phyloP scores from a whole-genome alignment of 2,113 vertebrate genomes.

The Onychostruthus taczanowskii region DNA sequence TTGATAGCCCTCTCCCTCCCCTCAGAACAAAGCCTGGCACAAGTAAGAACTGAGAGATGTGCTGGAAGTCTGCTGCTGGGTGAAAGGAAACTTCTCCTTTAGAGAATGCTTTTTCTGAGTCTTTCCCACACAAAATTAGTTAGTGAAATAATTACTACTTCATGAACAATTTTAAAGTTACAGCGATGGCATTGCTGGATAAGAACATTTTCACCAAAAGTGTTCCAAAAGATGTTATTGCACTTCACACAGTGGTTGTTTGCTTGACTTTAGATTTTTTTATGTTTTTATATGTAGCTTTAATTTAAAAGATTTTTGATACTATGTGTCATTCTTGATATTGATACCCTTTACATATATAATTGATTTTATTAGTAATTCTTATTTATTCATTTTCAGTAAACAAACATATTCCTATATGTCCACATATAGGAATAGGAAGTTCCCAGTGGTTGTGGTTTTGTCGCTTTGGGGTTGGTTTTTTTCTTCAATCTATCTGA shows the following conservation, averaged over 20 bases:
- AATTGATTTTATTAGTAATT: not conserved
- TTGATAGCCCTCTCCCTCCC: not conserved
- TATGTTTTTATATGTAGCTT: not conserved
- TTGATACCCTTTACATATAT: not conserved
- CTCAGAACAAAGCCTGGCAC: not conserved
- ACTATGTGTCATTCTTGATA: not conserved
- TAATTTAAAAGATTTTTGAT: not conserved
- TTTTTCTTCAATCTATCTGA: not conserved
- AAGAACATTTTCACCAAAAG: not conserved
- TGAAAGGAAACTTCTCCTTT: not conserved
- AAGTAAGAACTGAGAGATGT: fast-evolving
- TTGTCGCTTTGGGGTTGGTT: not conserved
- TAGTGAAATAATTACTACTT: not conserved
- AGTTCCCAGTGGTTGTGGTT: not conserved
- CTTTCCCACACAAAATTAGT: not conserved
- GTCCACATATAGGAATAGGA: not conserved
- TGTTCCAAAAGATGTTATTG: fast-evolving
- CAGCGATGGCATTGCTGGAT: not conserved
- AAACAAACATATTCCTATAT: not conserved
- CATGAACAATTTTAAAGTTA: not conserved
- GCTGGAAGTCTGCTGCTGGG: not conserved
- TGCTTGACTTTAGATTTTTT: not conserved
- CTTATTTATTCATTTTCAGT: not conserved
- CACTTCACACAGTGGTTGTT: fast-evolving
- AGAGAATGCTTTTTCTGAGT: not conserved